These are phyloP conservation scores for Papilio aristodemus DNA, from an alignment of 1,140 invertebrate species.

Conservation along the genomic window DNA sequence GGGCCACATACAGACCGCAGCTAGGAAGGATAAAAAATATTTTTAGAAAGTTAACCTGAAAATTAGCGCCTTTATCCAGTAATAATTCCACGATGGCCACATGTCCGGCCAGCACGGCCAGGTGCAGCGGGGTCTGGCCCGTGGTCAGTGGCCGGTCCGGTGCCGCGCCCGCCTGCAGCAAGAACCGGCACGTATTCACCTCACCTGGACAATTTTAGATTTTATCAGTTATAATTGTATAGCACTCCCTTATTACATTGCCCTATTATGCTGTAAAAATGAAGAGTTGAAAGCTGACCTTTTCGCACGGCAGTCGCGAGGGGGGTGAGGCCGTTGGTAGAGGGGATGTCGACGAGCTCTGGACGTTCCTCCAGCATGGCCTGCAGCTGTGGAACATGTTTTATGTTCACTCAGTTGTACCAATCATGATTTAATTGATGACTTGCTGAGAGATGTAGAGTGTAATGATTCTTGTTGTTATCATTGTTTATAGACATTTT, in stretches of 20 bases:
- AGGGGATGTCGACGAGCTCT: slow-evolving; percentile 55
- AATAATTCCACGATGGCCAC: slow-evolving; percentile 58
- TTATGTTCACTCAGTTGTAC: too few relatives aligned
- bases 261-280: too few relatives aligned
- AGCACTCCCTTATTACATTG: too few relatives aligned
- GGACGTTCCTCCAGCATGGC: slow-evolving; percentile 66
- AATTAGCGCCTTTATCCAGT: slow-evolving; percentile 70
- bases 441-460: too few relatives aligned
- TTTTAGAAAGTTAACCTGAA: slow-evolving; percentile 33
- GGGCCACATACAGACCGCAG: too few relatives aligned
- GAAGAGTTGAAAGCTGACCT: slow-evolving; percentile 44
- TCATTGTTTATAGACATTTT: too few relatives aligned
- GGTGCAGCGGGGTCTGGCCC: slow-evolving; percentile 59
- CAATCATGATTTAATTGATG: too few relatives aligned
- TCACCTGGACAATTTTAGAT: slow-evolving; percentile 45
- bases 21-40: too few relatives aligned
- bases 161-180: slow-evolving; percentile 53
- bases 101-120: slow-evolving; percentile 50
- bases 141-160: slow-evolving; percentile 48
- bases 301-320: slow-evolving; percentile 66
- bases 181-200: slow-evolving; percentile 51
- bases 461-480: too few relatives aligned
- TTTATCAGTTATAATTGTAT: too few relatives aligned
- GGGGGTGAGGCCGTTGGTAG: slow-evolving; percentile 57
- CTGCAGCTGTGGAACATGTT: slow-evolving; percentile 55